Evolutionary conservation across 2,797 vertebrate species (phyloP).

Genomic region (Dicrostonyx torquatus): DNA sequence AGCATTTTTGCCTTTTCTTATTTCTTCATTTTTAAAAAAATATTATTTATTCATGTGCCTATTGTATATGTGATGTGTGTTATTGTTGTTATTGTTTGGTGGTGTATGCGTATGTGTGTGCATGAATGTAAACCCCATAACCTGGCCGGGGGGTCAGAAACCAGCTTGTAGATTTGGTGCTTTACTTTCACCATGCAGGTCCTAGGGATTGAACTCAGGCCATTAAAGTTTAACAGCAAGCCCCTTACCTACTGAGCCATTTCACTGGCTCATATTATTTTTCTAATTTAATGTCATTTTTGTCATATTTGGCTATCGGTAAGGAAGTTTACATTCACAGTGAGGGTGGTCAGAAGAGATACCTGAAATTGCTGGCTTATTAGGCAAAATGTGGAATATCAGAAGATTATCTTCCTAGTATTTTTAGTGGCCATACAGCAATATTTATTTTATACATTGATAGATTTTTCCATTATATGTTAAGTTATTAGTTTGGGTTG

Average conservation of each 20-base stretch:
- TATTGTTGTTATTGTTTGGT: background rate
- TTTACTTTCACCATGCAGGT: background rate
- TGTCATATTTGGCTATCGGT: background rate
- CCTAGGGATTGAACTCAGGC: background rate
- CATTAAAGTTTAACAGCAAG: background rate
- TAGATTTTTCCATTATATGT: background rate
- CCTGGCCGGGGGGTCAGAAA: background rate
- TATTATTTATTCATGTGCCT: background rate
- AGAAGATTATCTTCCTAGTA: background rate
- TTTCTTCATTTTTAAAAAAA: background rate
- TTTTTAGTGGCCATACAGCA: background rate
- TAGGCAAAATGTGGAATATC: constrained; percentile 1
- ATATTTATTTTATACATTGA: constrained; percentile 37
- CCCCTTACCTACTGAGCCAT: background rate
- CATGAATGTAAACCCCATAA: background rate
- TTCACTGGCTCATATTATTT: background rate
- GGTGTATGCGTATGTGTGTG: background rate
- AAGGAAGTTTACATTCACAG: background rate
- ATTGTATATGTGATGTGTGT: background rate
- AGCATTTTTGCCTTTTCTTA: background rate
- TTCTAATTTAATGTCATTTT: constrained; percentile 6
- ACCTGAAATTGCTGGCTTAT: background rate
- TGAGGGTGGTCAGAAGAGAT: background rate
- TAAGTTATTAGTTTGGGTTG: background rate
- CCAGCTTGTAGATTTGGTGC: background rate